Evolutionary conservation across 2,888 invertebrate genomes (phyloP), one percentile per base, ranked within the genome.

Genomic region (Clunio marinus): DNA sequence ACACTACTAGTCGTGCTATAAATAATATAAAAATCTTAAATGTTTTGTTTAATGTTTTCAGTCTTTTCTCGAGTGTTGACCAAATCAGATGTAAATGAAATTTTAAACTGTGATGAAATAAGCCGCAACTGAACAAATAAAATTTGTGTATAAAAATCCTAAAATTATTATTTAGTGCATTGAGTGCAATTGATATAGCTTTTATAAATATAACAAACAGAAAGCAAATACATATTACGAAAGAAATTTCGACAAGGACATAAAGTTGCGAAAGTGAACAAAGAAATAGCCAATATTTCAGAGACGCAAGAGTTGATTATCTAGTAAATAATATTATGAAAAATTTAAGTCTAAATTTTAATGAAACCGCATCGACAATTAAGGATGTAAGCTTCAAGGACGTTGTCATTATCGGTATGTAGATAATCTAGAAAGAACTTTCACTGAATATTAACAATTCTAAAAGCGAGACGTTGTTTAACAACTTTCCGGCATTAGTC

Each of bases 371-470:
- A 25, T 24, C 63, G 17, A 37, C 20, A 24, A 65, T 65, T 20
- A 65, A 65, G 46, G 63, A 65, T 25, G 24, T 65, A 8, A 65
- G 63, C 28, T 65, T 28, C 46, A 66, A 66, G 35, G 66, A 66
- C 24, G 66, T 66, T 35, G 66, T 66, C 13, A 66, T 66, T 8
- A 35, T 66, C 5, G 66, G 66, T 66, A 17, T 55, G 66, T 59
- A 24, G 5, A 55, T 4, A 13, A 22, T 22, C 22, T 20, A 13
- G 46, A 46, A 7, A 32, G 10, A 32, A 32, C 32, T 7, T 32
- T 32, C 10, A 10, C 32, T 32, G 32, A 32, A 7, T 7, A 32
- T 32, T 32, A n/a, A n/a, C n/a, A n/a, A n/a, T n/a, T n/a, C n/a
- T n/a, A n/a, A n/a, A n/a, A n/a, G n/a, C n/a, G n/a, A n/a, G n/a